Evolutionary conservation across 1,140 invertebrate genomes (phyloP).

Genomic region (Druon quercuslanigerum): DNA sequence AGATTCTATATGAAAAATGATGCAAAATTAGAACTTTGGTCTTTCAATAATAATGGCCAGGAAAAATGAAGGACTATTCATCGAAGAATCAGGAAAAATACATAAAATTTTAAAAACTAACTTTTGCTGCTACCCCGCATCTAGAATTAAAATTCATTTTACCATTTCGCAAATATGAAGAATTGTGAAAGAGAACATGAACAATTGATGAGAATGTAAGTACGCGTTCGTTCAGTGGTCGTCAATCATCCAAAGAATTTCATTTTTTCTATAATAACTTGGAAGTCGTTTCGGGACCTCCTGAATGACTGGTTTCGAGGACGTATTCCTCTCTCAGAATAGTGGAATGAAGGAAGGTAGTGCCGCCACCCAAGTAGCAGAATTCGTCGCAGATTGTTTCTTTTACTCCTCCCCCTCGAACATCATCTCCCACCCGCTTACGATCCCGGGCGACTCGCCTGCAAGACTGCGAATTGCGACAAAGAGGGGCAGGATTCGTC

Average conservation of each 20-base stretch:
- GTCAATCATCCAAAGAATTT: conserved; percentile 27
- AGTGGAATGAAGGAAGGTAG: conserved; percentile 44
- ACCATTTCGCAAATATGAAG: too few relatives aligned
- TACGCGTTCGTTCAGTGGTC: conserved; percentile 17
- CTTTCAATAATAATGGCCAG: too few relatives aligned
- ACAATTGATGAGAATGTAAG: conserved; percentile 2
- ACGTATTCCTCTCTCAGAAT: conserved; percentile 44
- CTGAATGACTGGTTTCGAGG: conserved; percentile 34
- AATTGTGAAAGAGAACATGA: not conserved
- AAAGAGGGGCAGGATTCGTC: conserved; percentile 43
- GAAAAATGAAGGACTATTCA: too few relatives aligned
- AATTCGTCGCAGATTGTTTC: conserved; percentile 64
- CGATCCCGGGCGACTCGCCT: conserved; percentile 45
- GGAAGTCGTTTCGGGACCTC: not conserved
- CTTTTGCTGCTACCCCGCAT: too few relatives aligned
- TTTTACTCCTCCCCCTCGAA: conserved; percentile 35
- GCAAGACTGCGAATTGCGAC: conserved; percentile 51
- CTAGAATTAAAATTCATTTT: too few relatives aligned
- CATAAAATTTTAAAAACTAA: too few relatives aligned
- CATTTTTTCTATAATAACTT: conserved; percentile 29
- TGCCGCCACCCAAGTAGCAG: conserved; percentile 64
- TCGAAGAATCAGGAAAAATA: too few relatives aligned
- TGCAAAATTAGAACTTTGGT: too few relatives aligned
- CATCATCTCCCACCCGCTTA: conserved; percentile 47
- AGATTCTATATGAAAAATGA: too few relatives aligned